A percentile compares a stretch with the other conserved stretches of the same genome.
Evolutionary conservation across 2,113 vertebrate species (phyloP).

Genomic region (Anoplopoma fimbria): DNA sequence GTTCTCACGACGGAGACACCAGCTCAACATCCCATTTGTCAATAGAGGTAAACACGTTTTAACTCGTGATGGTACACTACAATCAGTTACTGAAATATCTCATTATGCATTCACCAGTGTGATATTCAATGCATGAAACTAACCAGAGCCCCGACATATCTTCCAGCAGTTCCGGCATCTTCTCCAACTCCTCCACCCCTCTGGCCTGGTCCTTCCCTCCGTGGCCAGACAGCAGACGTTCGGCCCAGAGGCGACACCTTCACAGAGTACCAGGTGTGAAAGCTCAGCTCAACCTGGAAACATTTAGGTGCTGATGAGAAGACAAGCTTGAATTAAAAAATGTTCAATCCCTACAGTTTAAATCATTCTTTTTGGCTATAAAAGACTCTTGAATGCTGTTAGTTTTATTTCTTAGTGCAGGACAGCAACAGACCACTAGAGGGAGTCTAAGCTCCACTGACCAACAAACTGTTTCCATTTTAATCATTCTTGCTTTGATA

Average conservation of each 20-base stretch:
- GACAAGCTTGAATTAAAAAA: conserved; percentile 27
- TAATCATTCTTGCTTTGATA: neutral
- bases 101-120: neutral
- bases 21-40: conserved; percentile 18
- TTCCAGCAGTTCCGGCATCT: conserved; percentile 24
- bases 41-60: conserved; percentile 54
- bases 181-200: neutral
- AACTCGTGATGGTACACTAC: neutral
- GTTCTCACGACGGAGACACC: conserved; percentile 28
- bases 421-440: conserved; percentile 27
- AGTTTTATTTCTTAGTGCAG: neutral
- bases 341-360: neutral
- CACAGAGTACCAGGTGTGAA: conserved; percentile 64
- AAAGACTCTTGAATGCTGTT: neutral
- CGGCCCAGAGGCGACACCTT: conserved; percentile 56
- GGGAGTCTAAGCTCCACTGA: conserved; percentile 13
- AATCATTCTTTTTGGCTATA: neutral
- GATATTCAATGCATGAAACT: neutral
- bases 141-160: neutral
- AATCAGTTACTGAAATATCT: neutral
- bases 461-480: neutral
- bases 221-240: neutral
- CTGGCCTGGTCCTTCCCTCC: neutral
- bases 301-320: conserved; percentile 1
- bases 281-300: neutral